phyloP scores from a whole-genome alignment of 2,113 vertebrate genomes.

The Leiothrix lutea region DNA sequence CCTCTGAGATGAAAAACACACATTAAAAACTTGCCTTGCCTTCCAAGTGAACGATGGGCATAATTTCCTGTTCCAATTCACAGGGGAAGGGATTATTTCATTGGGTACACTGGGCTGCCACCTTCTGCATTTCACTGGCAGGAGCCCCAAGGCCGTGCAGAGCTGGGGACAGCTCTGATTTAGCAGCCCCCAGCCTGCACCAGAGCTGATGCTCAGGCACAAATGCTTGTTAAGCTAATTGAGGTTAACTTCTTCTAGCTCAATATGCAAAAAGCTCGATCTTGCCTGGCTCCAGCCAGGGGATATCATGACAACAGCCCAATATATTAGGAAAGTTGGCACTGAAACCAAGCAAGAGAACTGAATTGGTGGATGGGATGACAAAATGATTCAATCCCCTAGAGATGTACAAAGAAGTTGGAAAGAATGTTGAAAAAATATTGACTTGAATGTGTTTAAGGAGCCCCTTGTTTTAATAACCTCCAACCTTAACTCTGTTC shows the following conservation, averaged over 20 bases:
- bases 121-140: background rate
- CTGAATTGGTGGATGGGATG: background rate
- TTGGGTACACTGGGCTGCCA: background rate
- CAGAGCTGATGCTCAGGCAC: background rate
- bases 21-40: background rate
- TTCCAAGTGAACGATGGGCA: background rate
- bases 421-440: background rate
- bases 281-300: background rate
- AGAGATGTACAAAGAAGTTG: background rate
- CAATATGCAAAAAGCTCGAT: background rate
- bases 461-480: background rate
- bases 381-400: background rate
- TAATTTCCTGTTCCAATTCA: background rate
- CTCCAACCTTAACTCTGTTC: background rate
- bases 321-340: background rate
- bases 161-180: background rate
- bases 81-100: background rate
- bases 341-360: background rate
- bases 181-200: background rate
- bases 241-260: background rate
- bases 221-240: background rate
- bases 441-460: background rate
- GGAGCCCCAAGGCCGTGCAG: background rate
- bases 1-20: background rate
- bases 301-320: background rate